These are phyloP conservation scores for Drosophila formosana DNA, from an alignment of 2,888 invertebrate species.

Conservation along the genomic window DNA sequence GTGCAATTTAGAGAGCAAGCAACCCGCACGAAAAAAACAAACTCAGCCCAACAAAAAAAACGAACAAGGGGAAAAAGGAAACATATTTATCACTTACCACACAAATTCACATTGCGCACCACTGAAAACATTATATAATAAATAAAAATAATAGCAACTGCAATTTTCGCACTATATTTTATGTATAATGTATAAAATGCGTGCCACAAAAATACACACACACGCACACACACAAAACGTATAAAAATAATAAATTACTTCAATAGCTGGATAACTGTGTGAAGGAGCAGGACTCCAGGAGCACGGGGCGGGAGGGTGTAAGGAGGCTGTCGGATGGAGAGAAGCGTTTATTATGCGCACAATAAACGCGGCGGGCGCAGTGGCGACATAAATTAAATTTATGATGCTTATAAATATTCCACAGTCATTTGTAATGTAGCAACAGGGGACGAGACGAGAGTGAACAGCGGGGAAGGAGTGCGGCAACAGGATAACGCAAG, in stretches of 20 bases:
- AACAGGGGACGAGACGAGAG: slow-evolving; percentile 42
- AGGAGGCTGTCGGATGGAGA: slow-evolving; percentile 16
- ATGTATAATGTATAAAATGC: slow-evolving; percentile 76
- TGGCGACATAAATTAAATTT: slow-evolving; percentile 81
- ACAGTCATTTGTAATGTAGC: slow-evolving; percentile 81
- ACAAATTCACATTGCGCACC: slow-evolving; percentile 53
- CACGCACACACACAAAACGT: slow-evolving; percentile 56
- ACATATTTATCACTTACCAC: slow-evolving; percentile 67
- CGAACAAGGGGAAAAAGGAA: slow-evolving; percentile 19
- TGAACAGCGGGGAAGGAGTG: slow-evolving; percentile 3
- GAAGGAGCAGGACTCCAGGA: slow-evolving; percentile 11
- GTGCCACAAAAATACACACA: slow-evolving; percentile 58
- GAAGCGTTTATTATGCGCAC: slow-evolving; percentile 80
- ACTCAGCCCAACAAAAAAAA: slow-evolving; percentile 11
- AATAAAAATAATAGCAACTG: slow-evolving; percentile 66
- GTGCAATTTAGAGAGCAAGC: slow-evolving; percentile 23
- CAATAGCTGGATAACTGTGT: slow-evolving; percentile 55
- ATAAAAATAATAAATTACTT: slow-evolving; percentile 78
- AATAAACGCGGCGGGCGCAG: slow-evolving; percentile 80
- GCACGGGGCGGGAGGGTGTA: neutral
- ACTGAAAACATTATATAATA: slow-evolving; percentile 47
- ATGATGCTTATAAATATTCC: slow-evolving; percentile 83
- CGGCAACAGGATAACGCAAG: slow-evolving; percentile 74
- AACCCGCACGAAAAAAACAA: slow-evolving; percentile 23
- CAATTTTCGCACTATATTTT: slow-evolving; percentile 79